A percentile compares a stretch with the other conserved stretches of the same genome.
Conservation (phyloP, 64 coral and sea anemone species). For the Catalaphyllia jardinei region DNA sequence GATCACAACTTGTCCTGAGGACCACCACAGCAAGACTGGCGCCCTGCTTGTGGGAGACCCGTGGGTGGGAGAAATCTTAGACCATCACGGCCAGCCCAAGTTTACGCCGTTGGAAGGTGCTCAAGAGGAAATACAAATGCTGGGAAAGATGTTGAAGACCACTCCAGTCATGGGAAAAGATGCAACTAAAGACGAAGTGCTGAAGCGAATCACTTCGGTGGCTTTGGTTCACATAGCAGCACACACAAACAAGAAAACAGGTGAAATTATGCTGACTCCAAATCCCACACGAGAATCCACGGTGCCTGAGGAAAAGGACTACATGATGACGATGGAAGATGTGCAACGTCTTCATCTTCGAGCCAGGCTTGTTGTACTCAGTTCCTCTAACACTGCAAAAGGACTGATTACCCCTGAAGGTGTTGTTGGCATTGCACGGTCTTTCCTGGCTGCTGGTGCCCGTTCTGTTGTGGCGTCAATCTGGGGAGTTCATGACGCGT, state of each 20-base stretch:
- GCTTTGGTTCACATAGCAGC: neutral
- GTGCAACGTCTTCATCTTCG: neutral
- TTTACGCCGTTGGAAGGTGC: neutral
- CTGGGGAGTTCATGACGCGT: neutral
- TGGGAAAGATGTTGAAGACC: neutral
- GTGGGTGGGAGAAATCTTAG: neutral
- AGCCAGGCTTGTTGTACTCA: slow-evolving; percentile 11
- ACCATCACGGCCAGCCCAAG: neutral
- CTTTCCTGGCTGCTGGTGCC: slow-evolving; percentile 13
- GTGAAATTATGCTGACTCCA: neutral
- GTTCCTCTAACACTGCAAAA: neutral
- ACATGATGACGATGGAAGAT: neutral
- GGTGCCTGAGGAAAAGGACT: neutral
- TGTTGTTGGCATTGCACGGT: slow-evolving; percentile 6
- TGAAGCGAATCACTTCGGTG: neutral
- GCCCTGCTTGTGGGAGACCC: slow-evolving; percentile 3
- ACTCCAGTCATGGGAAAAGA: neutral
- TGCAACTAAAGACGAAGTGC: neutral
- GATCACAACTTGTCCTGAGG: neutral
- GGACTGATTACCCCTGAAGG: neutral
- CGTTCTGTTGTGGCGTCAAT: neutral
- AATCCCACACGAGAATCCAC: neutral
- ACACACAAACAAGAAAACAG: neutral
- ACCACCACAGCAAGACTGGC: neutral
- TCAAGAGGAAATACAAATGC: neutral